Conservation (phyloP, 1,140 invertebrate genomes). For the Lepeophtheirus salmonis region DNA sequence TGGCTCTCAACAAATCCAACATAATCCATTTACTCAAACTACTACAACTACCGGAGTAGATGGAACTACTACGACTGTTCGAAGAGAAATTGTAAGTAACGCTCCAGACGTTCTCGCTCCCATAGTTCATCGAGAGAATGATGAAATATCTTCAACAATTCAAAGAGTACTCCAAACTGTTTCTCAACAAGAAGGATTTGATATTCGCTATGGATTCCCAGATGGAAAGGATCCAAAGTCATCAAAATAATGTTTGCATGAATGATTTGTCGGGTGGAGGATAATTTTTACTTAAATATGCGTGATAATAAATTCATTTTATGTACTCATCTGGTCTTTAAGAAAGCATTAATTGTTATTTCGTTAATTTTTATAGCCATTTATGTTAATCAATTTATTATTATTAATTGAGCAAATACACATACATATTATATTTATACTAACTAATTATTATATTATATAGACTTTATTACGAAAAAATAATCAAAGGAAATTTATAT, state of each 20-base stretch:
- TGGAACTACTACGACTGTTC: not conserved
- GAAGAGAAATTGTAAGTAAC: not conserved
- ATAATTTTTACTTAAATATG: not conserved
- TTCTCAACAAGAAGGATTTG: not conserved
- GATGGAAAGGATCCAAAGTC: not conserved
- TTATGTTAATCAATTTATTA: too few species aligned
- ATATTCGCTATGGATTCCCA: not conserved
- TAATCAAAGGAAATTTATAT: too few species aligned
- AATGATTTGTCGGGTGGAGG: not conserved
- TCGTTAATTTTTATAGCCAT: too few species aligned
- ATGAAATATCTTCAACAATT: not conserved
- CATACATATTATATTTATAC: too few species aligned
- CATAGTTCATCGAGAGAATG: not conserved
- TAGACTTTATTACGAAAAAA: too few species aligned
- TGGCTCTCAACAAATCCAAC: too few species aligned
- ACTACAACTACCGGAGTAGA: not conserved
- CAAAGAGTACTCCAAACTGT: not conserved
- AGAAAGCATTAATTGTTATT: too few species aligned
- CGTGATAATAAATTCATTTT: too few species aligned
- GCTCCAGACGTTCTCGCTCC: not conserved
- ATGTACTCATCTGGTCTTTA: too few species aligned
- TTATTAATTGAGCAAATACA: too few species aligned
- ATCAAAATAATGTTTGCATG: not conserved
- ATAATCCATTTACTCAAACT: too few species aligned
- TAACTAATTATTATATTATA: too few species aligned